phyloP scores from a whole-genome alignment of 2,113 vertebrate species.

The Pelmatolapia mariae region DNA sequence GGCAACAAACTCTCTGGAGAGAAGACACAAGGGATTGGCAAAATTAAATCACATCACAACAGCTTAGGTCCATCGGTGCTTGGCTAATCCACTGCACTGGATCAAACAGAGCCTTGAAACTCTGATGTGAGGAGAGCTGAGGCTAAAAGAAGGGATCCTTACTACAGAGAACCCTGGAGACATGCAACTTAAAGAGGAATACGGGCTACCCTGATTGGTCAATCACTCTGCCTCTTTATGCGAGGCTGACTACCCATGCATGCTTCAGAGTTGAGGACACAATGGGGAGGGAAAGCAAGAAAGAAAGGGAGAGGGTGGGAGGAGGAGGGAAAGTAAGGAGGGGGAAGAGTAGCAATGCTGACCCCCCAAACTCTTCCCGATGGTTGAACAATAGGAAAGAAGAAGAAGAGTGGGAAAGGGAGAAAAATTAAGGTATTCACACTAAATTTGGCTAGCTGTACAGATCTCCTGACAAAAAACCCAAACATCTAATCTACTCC shows the following conservation, averaged over 20 bases:
- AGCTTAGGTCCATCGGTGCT: conserved; percentile 14
- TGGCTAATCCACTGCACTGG: conserved; percentile 31
- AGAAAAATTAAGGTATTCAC: not conserved
- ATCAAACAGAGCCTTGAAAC: conserved; percentile 24
- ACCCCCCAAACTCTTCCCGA: conserved; percentile 40
- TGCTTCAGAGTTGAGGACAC: conserved; percentile 43
- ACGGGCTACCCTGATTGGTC: conserved; percentile 17
- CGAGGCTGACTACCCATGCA: conserved; percentile 51
- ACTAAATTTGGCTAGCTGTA: not conserved
- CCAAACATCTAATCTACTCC: not conserved
- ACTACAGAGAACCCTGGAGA: not conserved
- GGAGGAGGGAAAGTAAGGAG: not conserved
- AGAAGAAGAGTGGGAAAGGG: not conserved
- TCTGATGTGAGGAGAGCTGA: not conserved
- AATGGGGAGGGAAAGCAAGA: conserved; percentile 31
- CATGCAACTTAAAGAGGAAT: not conserved
- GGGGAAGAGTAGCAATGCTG: not conserved
- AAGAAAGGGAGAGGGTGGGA: not conserved
- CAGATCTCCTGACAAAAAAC: not conserved
- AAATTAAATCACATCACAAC: conserved; percentile 28
- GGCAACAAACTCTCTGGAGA: not conserved
- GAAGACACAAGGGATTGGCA: not conserved
- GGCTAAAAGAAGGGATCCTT: not conserved
- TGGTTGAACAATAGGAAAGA: conserved; percentile 48
- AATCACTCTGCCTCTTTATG: conserved; percentile 5